Base-by-base conservation (phyloP, 30 jellyfish, hydroid and myxozoan species). In the Hydractinia echinata region DNA sequence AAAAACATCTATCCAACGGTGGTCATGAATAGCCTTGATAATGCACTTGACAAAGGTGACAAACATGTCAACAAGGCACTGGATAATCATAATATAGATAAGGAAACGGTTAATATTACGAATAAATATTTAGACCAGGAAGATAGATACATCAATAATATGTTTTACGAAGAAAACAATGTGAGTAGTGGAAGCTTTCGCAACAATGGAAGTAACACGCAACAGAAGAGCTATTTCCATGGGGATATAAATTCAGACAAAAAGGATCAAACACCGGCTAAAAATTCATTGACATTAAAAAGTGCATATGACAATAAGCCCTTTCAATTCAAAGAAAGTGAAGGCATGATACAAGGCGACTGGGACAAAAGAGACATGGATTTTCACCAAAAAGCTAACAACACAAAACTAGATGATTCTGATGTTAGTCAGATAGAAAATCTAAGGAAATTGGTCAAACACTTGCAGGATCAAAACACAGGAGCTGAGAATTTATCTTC, bases 331-430 rank as follows among this genome's bases (percentile, higher is more conserved):
- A 58, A 8, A 7, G 81, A 19, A 4, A 19, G 15, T 16, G 15
- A n/a, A 49, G 66, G 54, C 67, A 10, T 49, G 10, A 67, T 52
- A 18, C 73, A 77, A 54, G 81, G 81, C 19, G 62, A 72, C 48
- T 72, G 81, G 81, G 81, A 72, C 52, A 72, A 72, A 72, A 30
- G 81, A 72, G 54, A 72, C 81, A 53, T 16, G 77, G 77, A 77
- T 6, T 16, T 77, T 53, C 85, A 77, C 77, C 60, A 19, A 11
- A 7, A 7, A 64, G 85, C 21, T 4, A 74, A 74, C 21, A 61
- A 4, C 11, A 50, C 15, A 68, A 21, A 15, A 15, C 18, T 21
- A 6, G 79, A 77, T 13, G 61, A 49, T n/a, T 49, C 21, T 30
- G 85, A 77, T 49, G 44, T 61, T 15, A 8, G 51, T 21, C 85